These are phyloP conservation scores for Pluvianellus socialis DNA, from an alignment of 2,113 vertebrate genomes.

Conservation along the genomic window DNA sequence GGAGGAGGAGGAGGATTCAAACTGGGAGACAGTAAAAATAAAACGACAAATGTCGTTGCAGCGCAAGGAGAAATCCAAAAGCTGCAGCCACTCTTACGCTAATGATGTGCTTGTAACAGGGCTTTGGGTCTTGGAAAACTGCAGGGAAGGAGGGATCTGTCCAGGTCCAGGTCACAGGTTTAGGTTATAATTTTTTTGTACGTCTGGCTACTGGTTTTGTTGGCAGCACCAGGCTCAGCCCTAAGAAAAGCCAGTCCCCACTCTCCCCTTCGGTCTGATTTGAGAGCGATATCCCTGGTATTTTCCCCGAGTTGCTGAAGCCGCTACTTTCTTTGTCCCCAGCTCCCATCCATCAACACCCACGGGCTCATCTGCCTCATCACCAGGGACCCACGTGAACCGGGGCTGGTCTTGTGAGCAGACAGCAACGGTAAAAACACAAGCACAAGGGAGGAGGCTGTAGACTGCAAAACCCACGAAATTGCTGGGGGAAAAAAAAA, in stretches of 20 bases:
- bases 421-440: neutral
- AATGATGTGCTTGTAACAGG: neutral
- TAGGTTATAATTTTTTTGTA: no score
- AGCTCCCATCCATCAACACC: neutral
- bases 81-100: neutral
- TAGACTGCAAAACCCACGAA: neutral
- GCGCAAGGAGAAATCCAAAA: neutral
- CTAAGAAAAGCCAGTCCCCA: neutral
- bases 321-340: neutral
- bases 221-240: neutral
- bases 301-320: neutral
- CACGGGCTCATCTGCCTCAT: neutral
- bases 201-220: neutral
- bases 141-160: neutral
- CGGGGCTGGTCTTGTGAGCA: neutral
- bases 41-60: neutral
- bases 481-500: neutral
- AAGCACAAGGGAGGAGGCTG: neutral
- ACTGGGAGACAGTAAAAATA: neutral
- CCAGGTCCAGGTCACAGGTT: neutral
- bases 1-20: neutral
- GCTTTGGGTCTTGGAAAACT: neutral
- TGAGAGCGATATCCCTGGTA: neutral
- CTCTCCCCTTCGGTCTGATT: neutral
- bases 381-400: slow-evolving; percentile 6